A percentile compares a stretch with the other conserved stretches of the same genome.
Evolutionary conservation across 2,113 vertebrate genomes (phyloP).

Genomic region (Carassius gibelio): DNA sequence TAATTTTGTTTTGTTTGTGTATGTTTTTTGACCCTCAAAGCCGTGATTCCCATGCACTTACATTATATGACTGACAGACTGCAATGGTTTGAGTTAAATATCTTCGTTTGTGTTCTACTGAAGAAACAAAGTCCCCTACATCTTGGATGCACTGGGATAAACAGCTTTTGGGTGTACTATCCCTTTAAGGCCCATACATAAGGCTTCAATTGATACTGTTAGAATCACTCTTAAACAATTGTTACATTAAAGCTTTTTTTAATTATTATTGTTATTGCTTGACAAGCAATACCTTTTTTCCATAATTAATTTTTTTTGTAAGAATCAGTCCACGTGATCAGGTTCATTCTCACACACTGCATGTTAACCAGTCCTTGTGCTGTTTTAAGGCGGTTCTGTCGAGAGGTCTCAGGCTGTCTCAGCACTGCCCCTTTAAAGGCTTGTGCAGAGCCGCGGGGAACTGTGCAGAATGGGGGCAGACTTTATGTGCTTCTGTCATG

Average conservation of each 20-base stretch:
- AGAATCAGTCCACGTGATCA: not conserved
- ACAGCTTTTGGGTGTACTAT: too few relatives aligned
- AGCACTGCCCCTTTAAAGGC: conserved; percentile 75
- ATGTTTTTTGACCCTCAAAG: too few relatives aligned
- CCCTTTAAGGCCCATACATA: too few relatives aligned
- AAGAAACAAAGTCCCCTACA: too few relatives aligned
- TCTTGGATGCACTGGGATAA: too few relatives aligned
- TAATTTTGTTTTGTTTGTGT: too few relatives aligned
- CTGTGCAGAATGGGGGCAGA: conserved; percentile 77
- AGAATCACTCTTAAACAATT: not conserved
- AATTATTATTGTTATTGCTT: not conserved
- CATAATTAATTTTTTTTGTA: not conserved
- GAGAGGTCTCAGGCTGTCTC: conserved; percentile 41
- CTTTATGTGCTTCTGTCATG: conserved; percentile 81
- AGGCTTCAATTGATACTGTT: not conserved
- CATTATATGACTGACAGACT: too few relatives aligned
- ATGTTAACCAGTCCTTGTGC: not conserved
- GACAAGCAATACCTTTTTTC: not conserved
- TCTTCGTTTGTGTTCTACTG: too few relatives aligned
- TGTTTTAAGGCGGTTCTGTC: conserved; percentile 17
- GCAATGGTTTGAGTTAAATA: too few relatives aligned
- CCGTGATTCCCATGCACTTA: too few relatives aligned
- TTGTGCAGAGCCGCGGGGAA: conserved; percentile 71
- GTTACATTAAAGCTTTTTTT: not conserved
- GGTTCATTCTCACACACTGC: too few relatives aligned